These are phyloP conservation scores for Lepisosteus osseus DNA, from an alignment of 2,113 vertebrate species.

Conservation along the genomic window DNA sequence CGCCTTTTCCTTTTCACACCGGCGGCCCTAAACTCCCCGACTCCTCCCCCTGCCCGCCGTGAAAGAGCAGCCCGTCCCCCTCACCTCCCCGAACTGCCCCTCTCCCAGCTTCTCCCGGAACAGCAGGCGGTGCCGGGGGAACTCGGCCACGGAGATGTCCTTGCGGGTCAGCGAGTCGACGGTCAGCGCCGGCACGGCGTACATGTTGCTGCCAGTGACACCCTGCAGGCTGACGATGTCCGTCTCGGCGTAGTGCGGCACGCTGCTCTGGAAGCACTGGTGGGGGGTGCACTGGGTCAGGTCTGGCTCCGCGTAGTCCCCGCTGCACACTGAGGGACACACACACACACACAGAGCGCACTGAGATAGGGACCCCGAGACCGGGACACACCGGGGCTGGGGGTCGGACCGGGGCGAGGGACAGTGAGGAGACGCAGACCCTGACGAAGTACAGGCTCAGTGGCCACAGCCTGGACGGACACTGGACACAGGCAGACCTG, in stretches of 20 bases:
- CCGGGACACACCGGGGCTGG: too few species aligned
- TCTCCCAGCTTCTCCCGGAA: slow-evolving; percentile 81
- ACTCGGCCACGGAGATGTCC: slow-evolving; percentile 76
- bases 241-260: slow-evolving; percentile 76
- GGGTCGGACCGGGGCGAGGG: background rate
- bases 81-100: slow-evolving; percentile 81
- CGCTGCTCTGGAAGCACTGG: slow-evolving; percentile 74
- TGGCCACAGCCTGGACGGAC: too few species aligned
- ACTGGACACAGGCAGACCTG: too few species aligned
- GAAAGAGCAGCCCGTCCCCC: background rate
- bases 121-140: slow-evolving; percentile 68
- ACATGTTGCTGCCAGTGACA: slow-evolving; percentile 80
- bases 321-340: slow-evolving; percentile 60
- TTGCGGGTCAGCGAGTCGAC: slow-evolving; percentile 77
- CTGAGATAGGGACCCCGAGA: background rate
- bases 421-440: too few species aligned
- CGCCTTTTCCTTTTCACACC: background rate
- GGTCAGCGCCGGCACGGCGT: slow-evolving; percentile 75
- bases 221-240: slow-evolving; percentile 79
- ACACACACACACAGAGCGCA: background rate
- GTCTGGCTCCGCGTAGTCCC: slow-evolving; percentile 77
- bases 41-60: too few species aligned
- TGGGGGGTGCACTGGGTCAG: slow-evolving; percentile 78
- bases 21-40: background rate
- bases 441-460: too few species aligned